Evolutionary conservation across 2,888 invertebrate genomes (phyloP), one percentile per base, ranked within the genome.

Genomic region (Pristionchus maxplancki): DNA sequence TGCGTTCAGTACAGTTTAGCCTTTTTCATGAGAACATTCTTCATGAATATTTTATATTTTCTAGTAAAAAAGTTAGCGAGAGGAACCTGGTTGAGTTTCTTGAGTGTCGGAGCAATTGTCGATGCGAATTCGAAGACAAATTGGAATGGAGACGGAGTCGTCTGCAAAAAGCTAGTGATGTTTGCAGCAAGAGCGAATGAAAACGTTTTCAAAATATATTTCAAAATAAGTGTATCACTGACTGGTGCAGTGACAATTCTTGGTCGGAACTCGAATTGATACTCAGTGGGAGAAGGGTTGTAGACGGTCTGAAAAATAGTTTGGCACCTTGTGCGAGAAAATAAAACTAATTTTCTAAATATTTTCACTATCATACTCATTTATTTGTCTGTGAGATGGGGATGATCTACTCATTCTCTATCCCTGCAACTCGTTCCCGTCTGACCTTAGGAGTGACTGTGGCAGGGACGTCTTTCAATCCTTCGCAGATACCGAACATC

Each of bases 121-220:
- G 82, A 83, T 40, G 82, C 82, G n/a, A 83, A 53, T 31, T 83
- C 82, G 34, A 83, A 83, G 20, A 83, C 44, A n/a, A 83, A 83
- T 53, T 83, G 50, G 34, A 83, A 83, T 5, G 82, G 82, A 34
- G 50, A 83, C 1, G 34, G 53, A 37, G 82, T 83, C 0, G 82
- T 83, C 82, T 83, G 53, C 11, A 83, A 44, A n/a, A n/a, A n/a
- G n/a, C n/a, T n/a, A n/a, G n/a, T n/a, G n/a, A n/a, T n/a, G n/a
- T n/a, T n/a, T n/a, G n/a, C n/a, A n/a, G n/a, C n/a, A n/a, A n/a
- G n/a, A n/a, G n/a, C n/a, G n/a, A n/a, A n/a, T n/a, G n/a, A n/a
- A n/a, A n/a, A n/a, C n/a, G n/a, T n/a, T n/a, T n/a, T n/a, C n/a
- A n/a, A n/a, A n/a, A n/a, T n/a, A n/a, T n/a, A n/a, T n/a, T n/a